Conservation (phyloP, 1,140 invertebrate species). For the Akabosia matsudoensis region DNA sequence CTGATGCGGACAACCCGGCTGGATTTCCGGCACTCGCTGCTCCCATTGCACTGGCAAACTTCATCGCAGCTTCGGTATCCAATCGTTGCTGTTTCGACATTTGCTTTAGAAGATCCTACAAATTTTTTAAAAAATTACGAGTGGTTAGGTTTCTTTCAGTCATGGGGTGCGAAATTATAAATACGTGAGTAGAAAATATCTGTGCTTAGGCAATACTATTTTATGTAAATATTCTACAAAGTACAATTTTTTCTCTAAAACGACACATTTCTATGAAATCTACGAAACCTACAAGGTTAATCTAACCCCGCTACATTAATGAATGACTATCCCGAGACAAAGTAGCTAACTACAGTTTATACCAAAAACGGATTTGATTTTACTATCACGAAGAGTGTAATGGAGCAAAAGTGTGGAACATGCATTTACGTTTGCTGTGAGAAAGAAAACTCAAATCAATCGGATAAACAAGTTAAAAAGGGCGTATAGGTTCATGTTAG, state of each 20-base stretch:
- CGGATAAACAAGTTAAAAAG: neutral
- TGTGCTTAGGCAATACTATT: too few species aligned
- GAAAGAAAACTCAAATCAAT: conserved; percentile 18
- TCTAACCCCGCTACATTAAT: neutral
- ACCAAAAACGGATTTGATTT: neutral
- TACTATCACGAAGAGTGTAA: too few species aligned
- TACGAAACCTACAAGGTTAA: neutral
- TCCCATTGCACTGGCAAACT: conserved; percentile 46
- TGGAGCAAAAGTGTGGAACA: neutral
- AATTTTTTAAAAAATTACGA: too few species aligned
- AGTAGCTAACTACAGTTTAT: neutral
- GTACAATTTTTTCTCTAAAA: neutral
- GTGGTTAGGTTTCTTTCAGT: too few species aligned
- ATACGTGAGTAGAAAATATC: neutral
- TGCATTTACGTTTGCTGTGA: neutral
- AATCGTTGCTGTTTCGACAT: conserved; percentile 46
- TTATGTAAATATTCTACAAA: too few species aligned
- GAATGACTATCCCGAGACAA: neutral
- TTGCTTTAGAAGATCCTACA: conserved; percentile 36
- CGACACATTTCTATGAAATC: neutral
- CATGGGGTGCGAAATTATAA: neutral
- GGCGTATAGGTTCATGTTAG: conserved; percentile 3
- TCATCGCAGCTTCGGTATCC: conserved; percentile 52
- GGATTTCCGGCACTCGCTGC: conserved; percentile 43
- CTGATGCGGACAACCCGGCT: conserved; percentile 56